Conservation (phyloP, 2,888 invertebrate species). For the Serripes groenlandicus region DNA sequence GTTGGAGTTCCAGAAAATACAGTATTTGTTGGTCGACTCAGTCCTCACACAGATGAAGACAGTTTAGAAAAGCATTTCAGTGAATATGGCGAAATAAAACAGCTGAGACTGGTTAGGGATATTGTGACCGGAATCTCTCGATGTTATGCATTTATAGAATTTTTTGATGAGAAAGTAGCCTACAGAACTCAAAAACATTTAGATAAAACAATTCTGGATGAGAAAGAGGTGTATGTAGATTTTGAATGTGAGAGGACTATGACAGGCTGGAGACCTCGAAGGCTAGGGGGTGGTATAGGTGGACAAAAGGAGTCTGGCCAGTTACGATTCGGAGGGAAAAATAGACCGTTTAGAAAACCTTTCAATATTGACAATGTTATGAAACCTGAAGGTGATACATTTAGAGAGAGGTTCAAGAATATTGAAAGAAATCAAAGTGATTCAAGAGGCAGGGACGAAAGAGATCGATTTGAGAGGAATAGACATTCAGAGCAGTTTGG, state of each 20-base stretch:
- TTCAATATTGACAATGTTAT: conserved; percentile 57
- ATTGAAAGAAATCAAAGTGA: conserved; percentile 30
- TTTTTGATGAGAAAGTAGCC: conserved; percentile 89
- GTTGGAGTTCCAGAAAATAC: conserved; percentile 91
- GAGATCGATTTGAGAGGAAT: background rate
- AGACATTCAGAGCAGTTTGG: conserved; percentile 17
- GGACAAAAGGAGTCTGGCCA: conserved; percentile 95
- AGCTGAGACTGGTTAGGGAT: conserved; percentile 91
- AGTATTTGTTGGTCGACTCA: conserved; percentile 92
- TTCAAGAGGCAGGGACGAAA: conserved; percentile 7
- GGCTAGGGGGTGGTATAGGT: conserved; percentile 95
- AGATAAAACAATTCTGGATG: conserved; percentile 90
- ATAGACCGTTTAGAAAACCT: conserved; percentile 90
- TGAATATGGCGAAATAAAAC: conserved; percentile 90
- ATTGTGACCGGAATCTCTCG: conserved; percentile 94
- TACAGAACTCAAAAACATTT: conserved; percentile 89
- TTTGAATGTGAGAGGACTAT: conserved; percentile 91
- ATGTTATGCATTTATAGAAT: conserved; percentile 95
- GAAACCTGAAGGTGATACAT: conserved; percentile 52
- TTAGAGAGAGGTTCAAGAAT: conserved; percentile 50
- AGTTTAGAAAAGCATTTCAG: conserved; percentile 87
- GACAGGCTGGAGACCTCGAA: conserved; percentile 93
- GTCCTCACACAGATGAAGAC: conserved; percentile 90
- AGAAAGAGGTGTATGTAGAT: conserved; percentile 91
- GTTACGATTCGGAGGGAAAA: conserved; percentile 93